Evolutionary conservation across 2,113 vertebrate species (phyloP).

Genomic region (Python bivittatus): DNA sequence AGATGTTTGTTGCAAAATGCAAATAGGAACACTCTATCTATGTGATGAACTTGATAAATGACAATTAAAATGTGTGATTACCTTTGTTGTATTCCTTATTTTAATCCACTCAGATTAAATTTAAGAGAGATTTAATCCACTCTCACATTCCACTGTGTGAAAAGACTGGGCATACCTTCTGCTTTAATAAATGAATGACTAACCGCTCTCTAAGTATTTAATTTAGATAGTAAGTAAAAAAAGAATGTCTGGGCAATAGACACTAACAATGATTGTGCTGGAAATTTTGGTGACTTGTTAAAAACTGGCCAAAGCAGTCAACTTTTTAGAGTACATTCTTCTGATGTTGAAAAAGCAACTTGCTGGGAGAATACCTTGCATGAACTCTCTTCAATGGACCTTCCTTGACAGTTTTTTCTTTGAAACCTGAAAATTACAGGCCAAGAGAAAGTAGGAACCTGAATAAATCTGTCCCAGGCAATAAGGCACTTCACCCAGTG

Average conservation of each 20-base stretch:
- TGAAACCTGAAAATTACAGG: not conserved
- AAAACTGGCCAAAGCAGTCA: not conserved
- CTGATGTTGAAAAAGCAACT: not conserved
- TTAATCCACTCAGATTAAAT: not conserved
- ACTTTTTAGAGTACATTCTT: not conserved
- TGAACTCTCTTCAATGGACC: not conserved
- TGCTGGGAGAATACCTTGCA: not conserved
- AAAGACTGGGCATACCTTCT: not conserved
- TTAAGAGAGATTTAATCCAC: no score
- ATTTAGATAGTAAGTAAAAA: not conserved
- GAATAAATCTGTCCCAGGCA: not conserved
- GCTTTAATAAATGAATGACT: not conserved
- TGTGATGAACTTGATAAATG: not conserved
- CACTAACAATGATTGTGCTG: not conserved
- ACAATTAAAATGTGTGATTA: not conserved
- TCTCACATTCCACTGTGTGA: no score
- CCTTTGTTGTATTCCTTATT: not conserved
- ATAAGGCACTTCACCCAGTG: not conserved
- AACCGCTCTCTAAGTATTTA: not conserved
- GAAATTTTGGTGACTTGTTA: not conserved
- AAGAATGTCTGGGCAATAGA: not conserved
- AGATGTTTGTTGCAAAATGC: not conserved
- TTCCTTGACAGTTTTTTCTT: not conserved
- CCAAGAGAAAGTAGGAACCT: not conserved
- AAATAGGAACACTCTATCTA: not conserved